A percentile compares a stretch with the other conserved stretches of the same genome.
Conservation (phyloP, 2,888 invertebrate genomes). For the Furcula furcula region DNA sequence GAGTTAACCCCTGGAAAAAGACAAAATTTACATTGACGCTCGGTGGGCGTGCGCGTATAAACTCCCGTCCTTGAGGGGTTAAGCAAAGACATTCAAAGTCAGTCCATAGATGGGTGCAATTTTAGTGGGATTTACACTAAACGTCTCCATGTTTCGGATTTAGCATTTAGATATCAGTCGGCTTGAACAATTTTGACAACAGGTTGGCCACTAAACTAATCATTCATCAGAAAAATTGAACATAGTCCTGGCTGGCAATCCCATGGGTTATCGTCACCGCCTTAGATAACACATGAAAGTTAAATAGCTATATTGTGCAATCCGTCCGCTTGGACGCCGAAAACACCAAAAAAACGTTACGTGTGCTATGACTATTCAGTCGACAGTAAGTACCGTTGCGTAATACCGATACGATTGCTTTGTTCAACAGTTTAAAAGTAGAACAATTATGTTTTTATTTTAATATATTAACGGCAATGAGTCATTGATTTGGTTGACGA, state of each 20-base stretch:
- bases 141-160: no score
- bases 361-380: slow-evolving; percentile 43
- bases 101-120: no score
- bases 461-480: slow-evolving; percentile 14
- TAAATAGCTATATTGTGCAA: slow-evolving; percentile 58
- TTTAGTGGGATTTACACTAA: no score
- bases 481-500: slow-evolving; percentile 2
- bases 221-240: slow-evolving; percentile 40
- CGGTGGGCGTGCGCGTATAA: no score
- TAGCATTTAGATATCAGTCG: no score
- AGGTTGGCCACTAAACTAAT: no score
- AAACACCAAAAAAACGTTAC: slow-evolving; percentile 50
- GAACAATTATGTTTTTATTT: slow-evolving; percentile 18
- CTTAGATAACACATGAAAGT: slow-evolving; percentile 70
- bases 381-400: slow-evolving; percentile 37
- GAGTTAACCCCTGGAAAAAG: no score
- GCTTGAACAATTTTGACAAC: no score
- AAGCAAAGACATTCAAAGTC: no score
- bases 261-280: slow-evolving; percentile 49
- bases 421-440: slow-evolving; percentile 42
- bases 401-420: slow-evolving; percentile 41
- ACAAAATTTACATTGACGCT: no score
- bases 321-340: slow-evolving; percentile 37
- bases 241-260: slow-evolving; percentile 50
- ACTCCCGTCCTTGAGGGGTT: no score